Evolutionary conservation across 2,113 vertebrate genomes (phyloP).

Genomic region (Microcebus lehilahytsara): DNA sequence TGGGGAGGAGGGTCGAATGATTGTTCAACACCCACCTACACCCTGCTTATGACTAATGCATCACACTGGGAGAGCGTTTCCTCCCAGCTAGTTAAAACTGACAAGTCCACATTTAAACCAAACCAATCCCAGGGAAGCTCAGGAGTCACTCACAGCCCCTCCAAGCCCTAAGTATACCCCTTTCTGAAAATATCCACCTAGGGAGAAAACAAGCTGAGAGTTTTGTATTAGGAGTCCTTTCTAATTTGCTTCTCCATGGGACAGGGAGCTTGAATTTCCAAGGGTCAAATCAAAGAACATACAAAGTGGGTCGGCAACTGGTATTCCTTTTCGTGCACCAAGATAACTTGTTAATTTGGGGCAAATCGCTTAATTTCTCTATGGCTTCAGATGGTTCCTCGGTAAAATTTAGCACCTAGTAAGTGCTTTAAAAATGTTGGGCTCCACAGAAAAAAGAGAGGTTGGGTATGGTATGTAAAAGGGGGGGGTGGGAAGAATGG

Average conservation of each 20-base stretch:
- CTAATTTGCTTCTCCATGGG: background rate
- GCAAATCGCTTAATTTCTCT: background rate
- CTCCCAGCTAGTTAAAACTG: constrained; percentile 35
- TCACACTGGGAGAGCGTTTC: constrained; percentile 8
- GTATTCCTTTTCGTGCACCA: background rate
- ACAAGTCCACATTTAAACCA: constrained; percentile 58
- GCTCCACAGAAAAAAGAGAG: background rate
- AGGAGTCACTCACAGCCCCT: background rate
- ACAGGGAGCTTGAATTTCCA: background rate
- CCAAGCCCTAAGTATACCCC: background rate
- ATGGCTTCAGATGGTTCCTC: background rate
- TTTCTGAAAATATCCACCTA: background rate
- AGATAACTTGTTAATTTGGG: background rate
- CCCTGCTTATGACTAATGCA: constrained; percentile 57
- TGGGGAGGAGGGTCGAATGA: constrained; percentile 28
- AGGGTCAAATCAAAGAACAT: background rate
- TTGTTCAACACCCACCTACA: constrained; percentile 62
- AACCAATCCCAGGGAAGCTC: background rate
- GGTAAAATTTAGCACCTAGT: background rate
- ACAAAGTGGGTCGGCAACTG: fast-evolving
- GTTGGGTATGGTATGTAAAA: too few species aligned
- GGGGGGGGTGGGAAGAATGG: too few species aligned
- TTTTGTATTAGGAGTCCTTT: background rate
- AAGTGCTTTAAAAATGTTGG: background rate
- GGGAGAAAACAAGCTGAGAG: background rate